Conservation (phyloP, 2,888 invertebrate genomes). For the Hyposoter didymator region DNA sequence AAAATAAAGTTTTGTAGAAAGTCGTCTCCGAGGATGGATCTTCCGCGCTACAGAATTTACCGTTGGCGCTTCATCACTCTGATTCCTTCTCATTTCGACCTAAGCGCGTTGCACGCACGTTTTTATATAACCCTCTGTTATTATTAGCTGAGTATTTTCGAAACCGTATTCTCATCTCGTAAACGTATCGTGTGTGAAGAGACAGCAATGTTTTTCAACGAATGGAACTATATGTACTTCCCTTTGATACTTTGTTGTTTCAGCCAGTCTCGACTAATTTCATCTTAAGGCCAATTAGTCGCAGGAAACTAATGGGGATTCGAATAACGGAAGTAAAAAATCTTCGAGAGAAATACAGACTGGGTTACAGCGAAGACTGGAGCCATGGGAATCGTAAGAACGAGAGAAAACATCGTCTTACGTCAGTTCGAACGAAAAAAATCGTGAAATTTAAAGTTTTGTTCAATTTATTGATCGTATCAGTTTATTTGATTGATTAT, state of each 20-base stretch:
- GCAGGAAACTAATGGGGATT: slow-evolving; percentile 37
- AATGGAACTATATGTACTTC: neutral
- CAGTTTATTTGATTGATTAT: neutral
- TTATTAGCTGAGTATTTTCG: slow-evolving; percentile 31
- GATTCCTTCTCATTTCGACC: neutral
- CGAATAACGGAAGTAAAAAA: neutral
- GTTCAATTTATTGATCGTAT: neutral
- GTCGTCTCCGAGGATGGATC: slow-evolving; percentile 26
- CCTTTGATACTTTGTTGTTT: slow-evolving; percentile 48
- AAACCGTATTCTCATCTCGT: slow-evolving; percentile 21
- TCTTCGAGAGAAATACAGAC: neutral
- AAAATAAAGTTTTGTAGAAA: slow-evolving; percentile 6
- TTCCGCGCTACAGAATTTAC: slow-evolving; percentile 36
- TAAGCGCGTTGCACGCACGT: slow-evolving; percentile 18
- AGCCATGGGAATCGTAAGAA: neutral
- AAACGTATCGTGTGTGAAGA: slow-evolving; percentile 14
- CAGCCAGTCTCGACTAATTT: slow-evolving; percentile 52
- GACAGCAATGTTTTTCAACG: neutral
- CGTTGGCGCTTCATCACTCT: slow-evolving; percentile 36
- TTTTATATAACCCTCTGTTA: slow-evolving; percentile 13
- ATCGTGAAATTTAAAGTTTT: neutral
- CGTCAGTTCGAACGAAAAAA: neutral
- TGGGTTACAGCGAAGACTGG: neutral
- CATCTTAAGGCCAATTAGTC: slow-evolving; percentile 55
- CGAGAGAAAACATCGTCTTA: neutral